Base-by-base conservation (phyloP, 2,888 invertebrate species). In the Parapristionchus giblindavisi region DNA sequence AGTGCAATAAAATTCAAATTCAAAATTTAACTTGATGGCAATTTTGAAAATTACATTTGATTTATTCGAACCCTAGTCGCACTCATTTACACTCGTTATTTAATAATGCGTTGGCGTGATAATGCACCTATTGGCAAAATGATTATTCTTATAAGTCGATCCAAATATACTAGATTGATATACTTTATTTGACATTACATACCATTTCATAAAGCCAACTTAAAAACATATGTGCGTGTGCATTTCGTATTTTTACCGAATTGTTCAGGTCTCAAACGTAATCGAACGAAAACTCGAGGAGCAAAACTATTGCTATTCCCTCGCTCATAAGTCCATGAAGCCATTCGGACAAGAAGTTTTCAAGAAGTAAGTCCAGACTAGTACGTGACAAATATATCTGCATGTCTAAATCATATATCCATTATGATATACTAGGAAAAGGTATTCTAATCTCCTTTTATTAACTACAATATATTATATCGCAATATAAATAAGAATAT, bases 231-330 rank as follows among this genome's bases (percentile, higher is more conserved):
- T n/a, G n/a, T n/a, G n/a, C n/a, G n/a, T n/a, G n/a, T n/a, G n/a
- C n/a, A n/a, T n/a, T n/a, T n/a, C n/a, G n/a, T n/a, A n/a, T n/a
- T n/a, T n/a, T n/a, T n/a, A n/a, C n/a, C n/a, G n/a, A n/a, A 11
- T 36, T 40, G 77, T 82, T 34, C 58, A 83, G 81, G 61, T 84
- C 58, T 78, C 82, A 65, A 82, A 84, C 24, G 86, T 87, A 34
- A 81, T 87, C 38, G 80, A 82, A 32, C 77, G 87, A 21, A 76
- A 79, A 40, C 52, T 75, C 17, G 84, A 85, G 24, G 77, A 81
- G 63, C 79, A 81, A 51, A 85, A 87, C 77, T 87, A 86, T 75
- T 87, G 87, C 78, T 86, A 86, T 70, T 83, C 84, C 51, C 72
- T 87, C 66, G 81, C 79, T 43, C 83, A 84, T 72, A 80, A 79